Conservation (phyloP, 2,797 vertebrate species). For the Etheostoma perlongum region DNA sequence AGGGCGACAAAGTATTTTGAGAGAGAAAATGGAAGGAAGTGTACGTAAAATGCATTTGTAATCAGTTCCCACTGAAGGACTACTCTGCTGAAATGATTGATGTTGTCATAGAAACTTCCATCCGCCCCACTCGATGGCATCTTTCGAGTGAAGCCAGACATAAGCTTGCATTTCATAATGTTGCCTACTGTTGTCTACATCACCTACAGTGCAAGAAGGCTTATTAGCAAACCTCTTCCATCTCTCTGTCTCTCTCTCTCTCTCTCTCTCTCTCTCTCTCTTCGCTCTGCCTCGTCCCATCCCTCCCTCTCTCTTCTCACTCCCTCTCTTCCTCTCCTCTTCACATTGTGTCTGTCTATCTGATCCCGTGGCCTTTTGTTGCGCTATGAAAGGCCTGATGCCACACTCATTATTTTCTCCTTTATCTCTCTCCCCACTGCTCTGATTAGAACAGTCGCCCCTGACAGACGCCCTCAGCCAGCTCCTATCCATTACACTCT, state of each 20-base stretch:
- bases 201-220: conserved; percentile 74
- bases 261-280: conserved; percentile 41
- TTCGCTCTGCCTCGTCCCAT: conserved; percentile 49
- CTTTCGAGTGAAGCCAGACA: conserved; percentile 47
- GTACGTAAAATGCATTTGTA: conserved; percentile 48
- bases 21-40: conserved; percentile 58
- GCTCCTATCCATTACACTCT: conserved; percentile 95
- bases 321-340: conserved; percentile 78
- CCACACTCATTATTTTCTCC: conserved; percentile 90
- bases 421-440: conserved; percentile 89
- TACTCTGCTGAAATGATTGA: conserved; percentile 62
- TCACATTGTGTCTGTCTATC: conserved; percentile 87
- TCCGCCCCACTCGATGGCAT: conserved; percentile 52
- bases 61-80: conserved; percentile 59
- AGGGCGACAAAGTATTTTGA: conserved; percentile 64
- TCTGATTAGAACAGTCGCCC: conserved; percentile 91
- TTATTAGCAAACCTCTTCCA: conserved; percentile 77
- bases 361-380: conserved; percentile 87
- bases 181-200: conserved; percentile 68
- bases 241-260: conserved; percentile 39
- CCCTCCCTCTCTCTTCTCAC: conserved; percentile 54
- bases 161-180: conserved; percentile 62
- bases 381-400: conserved; percentile 87
- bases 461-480: conserved; percentile 89
- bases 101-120: conserved; percentile 77